Conservation (phyloP, 2,113 vertebrate species). For the Pseudopipra pipra region DNA sequence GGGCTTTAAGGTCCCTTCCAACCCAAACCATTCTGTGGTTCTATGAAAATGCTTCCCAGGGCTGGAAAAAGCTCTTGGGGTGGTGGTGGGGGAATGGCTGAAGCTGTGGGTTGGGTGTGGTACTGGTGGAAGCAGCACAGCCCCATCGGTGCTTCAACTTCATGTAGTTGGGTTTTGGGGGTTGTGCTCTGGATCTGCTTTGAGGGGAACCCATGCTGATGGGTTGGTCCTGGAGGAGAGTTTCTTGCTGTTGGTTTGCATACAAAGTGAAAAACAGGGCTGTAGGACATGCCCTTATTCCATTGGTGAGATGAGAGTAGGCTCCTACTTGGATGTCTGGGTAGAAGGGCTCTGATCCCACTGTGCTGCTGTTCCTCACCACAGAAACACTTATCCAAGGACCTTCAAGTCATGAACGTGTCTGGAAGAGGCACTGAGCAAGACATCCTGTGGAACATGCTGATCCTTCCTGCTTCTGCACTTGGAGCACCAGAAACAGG, state of each 20-base stretch:
- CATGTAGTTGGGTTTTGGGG: not conserved
- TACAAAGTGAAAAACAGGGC: not conserved
- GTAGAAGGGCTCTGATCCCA: not conserved
- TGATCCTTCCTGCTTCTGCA: not conserved
- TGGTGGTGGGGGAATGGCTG: not conserved
- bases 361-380: not conserved
- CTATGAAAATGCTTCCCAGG: not conserved
- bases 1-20: not conserved
- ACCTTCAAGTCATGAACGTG: rapidly evolving
- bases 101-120: not conserved
- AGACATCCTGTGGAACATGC: not conserved
- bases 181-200: not conserved
- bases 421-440: not conserved
- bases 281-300: not conserved
- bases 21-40: not conserved
- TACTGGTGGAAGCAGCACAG: not conserved
- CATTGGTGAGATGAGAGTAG: not conserved
- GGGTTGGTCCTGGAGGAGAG: not conserved
- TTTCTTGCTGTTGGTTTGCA: not conserved
- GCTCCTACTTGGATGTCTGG: not conserved
- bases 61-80: not conserved
- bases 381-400: not conserved
- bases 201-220: not conserved
- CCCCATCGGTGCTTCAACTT: rapidly evolving
- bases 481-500: not conserved